These are phyloP conservation scores for Elephantulus edwardii DNA, from an alignment of 2,113 vertebrate genomes.

Conservation along the genomic window DNA sequence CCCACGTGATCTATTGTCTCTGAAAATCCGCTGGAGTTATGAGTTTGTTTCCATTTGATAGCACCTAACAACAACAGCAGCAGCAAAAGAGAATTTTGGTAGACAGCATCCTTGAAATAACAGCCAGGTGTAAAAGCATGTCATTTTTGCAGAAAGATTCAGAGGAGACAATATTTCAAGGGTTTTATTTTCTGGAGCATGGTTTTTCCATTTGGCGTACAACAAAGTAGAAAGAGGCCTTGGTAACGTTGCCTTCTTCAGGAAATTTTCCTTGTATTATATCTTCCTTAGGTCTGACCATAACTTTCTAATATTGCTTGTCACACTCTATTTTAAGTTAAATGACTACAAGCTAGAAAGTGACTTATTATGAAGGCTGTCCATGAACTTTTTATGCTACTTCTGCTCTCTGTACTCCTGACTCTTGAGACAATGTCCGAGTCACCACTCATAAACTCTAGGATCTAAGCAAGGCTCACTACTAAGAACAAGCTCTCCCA, in stretches of 20 bases:
- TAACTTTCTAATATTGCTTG: slow-evolving; percentile 25
- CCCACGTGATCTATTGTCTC: too few relatives aligned
- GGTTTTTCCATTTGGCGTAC: neutral
- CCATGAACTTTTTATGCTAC: neutral
- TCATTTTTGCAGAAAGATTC: neutral
- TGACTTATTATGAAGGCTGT: neutral
- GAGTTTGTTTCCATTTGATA: too few relatives aligned
- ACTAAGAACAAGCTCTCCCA: neutral
- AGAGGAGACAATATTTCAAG: neutral
- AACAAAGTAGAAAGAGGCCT: neutral
- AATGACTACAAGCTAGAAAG: neutral
- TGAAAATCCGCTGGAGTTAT: too few relatives aligned
- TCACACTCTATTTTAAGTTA: neutral
- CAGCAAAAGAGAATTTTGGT: slow-evolving; percentile 21
- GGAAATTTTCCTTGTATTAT: neutral
- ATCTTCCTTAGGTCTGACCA: neutral
- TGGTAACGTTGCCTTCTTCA: neutral
- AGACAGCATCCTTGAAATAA: neutral
- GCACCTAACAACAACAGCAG: too few relatives aligned
- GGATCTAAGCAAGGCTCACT: neutral
- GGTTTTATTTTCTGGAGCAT: neutral
- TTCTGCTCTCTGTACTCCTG: neutral
- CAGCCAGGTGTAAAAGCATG: neutral
- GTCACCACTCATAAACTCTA: neutral
- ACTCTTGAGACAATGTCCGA: neutral